phyloP scores from a whole-genome alignment of 2,113 vertebrate species.

The Amphiprion percula region DNA sequence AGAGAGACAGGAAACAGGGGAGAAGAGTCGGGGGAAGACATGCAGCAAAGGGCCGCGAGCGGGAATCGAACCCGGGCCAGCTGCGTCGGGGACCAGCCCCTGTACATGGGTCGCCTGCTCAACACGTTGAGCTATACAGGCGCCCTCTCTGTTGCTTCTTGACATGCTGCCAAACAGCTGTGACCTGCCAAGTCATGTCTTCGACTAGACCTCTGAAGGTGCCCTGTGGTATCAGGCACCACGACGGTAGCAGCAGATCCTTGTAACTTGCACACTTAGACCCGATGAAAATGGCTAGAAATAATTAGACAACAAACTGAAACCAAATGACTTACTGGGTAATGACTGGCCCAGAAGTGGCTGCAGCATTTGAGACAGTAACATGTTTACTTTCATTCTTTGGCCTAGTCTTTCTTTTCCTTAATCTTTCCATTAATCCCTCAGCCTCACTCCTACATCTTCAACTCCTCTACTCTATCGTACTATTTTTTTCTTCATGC shows the following conservation, averaged over 20 bases:
- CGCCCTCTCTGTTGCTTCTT: too few species aligned
- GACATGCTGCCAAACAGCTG: background rate
- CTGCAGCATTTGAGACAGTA: background rate
- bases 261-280: background rate
- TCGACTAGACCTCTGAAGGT: background rate
- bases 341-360: background rate
- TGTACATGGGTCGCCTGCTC: too few species aligned
- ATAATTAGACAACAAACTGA: background rate
- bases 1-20: too few species aligned
- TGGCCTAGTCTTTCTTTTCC: constrained; percentile 7
- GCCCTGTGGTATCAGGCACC: background rate
- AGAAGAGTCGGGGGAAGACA: too few species aligned
- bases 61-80: too few species aligned
- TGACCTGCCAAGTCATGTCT: background rate
- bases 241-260: background rate
- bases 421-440: constrained; percentile 43
- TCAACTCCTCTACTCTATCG: constrained; percentile 16
- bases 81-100: too few species aligned
- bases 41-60: too few species aligned
- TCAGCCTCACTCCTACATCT: constrained; percentile 14
- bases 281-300: background rate
- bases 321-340: background rate
- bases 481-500: constrained; percentile 1
- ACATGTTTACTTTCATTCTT: constrained; percentile 21
- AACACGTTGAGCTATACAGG: too few species aligned